Base-by-base conservation (phyloP, 1,140 invertebrate species). In the Drosophila santomea region DNA sequence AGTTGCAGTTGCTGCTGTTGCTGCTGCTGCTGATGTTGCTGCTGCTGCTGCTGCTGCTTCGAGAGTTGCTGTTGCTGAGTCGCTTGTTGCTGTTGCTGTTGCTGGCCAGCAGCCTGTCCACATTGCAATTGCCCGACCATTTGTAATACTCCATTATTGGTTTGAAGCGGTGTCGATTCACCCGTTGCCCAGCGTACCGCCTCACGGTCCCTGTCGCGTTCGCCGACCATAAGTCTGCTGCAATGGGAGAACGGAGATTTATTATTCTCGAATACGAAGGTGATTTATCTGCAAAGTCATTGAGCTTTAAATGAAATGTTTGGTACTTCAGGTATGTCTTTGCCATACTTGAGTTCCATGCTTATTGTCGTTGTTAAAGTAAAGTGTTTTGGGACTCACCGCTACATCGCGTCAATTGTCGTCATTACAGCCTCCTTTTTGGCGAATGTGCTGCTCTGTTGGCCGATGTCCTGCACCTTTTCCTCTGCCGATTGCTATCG, bases 121-220 rank as follows among this genome's bases (percentile, higher is more conserved):
- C 89, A 86, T 89, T 91, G 88, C 82, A 92, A 88, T 91, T 89
- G 78, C 78, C 88, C 92, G 77, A 91, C 91, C 90, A 92, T 91
- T 91, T 92, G 90, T 91, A 81, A 85, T 90, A 80, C 92, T 91
- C 92, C 92, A 92, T 92, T 92, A 92, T 92, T 91, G 79, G 80
- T 88, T 93, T 93, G 93, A 92, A 93, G 93, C 93, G 94, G 93
- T 93, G 93, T 93, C 93, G 93, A 93, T 93, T 93, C 93, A 93
- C 89, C 82, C 84, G 93, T 93, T 93, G 94, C 94, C 94, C 94
- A 95, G 93, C 94, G 94, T 94, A 94, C 94, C 93, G 94, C 94
- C 93, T 94, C 94, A 93, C 94, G 94, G 93, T 94, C 94, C 93
- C 94, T 94, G 93, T 94, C 94, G 91, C 93, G 93, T 91, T 93